phyloP scores from a whole-genome alignment of 1,140 invertebrate genomes.

The Matsumurasca onukii region DNA sequence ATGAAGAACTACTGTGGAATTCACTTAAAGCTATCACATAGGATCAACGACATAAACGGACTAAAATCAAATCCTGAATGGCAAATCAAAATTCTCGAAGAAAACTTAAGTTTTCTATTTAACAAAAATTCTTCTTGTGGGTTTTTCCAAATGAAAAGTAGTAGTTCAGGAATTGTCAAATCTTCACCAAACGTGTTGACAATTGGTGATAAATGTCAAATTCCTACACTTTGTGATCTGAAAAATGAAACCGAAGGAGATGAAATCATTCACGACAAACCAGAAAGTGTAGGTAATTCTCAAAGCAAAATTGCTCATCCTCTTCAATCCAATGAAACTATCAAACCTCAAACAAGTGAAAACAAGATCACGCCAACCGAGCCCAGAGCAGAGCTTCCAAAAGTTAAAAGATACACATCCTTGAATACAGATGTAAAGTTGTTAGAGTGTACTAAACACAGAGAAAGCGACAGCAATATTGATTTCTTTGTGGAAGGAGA shows the following conservation, averaged over 20 bases:
- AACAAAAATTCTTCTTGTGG: not conserved
- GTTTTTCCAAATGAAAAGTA: not conserved
- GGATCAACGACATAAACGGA: not conserved
- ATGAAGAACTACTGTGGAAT: not conserved
- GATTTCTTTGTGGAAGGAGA: conserved; percentile 7
- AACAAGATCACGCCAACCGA: no score
- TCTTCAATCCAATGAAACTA: no score
- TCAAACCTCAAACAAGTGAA: no score
- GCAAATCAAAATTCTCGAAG: not conserved
- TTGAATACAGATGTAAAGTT: no score
- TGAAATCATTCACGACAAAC: no score
- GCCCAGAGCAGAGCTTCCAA: no score
- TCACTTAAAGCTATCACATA: not conserved
- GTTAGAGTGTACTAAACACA: not conserved
- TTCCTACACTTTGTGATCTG: no score
- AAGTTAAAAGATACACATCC: no score
- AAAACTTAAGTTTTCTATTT: conserved; percentile 3
- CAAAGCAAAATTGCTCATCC: no score
- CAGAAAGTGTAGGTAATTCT: no score
- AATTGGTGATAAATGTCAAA: no score
- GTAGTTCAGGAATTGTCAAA: not conserved
- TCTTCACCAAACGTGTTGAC: not conserved
- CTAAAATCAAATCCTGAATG: conserved; percentile 4
- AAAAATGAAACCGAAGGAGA: no score
- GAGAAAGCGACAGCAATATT: not conserved